Conservation (phyloP, 1,140 invertebrate species). For the Plodia interpunctella region DNA sequence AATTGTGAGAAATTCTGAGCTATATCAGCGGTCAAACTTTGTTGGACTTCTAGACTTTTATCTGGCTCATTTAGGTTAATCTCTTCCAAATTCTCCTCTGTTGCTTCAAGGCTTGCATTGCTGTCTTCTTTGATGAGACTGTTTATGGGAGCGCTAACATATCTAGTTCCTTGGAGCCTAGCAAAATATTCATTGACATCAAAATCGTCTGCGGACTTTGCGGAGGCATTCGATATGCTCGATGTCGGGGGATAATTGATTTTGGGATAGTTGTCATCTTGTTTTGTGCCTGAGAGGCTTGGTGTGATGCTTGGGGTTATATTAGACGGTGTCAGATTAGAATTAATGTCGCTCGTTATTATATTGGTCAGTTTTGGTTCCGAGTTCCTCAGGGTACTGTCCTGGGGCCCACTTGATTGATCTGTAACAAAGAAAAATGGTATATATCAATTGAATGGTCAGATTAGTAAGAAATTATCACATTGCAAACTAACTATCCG, state of each 20-base stretch:
- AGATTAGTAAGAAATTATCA: no score
- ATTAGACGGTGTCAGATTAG: slow-evolving; percentile 22
- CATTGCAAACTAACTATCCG: no score
- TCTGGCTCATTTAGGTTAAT: slow-evolving; percentile 66
- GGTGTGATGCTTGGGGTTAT: slow-evolving; percentile 19
- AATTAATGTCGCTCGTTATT: slow-evolving; percentile 48
- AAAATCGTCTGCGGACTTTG: slow-evolving; percentile 64
- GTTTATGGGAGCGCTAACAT: slow-evolving; percentile 58
- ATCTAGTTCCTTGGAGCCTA: slow-evolving; percentile 62
- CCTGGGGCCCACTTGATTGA: slow-evolving; percentile 37
- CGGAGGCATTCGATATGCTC: slow-evolving; percentile 36
- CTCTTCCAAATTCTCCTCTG: slow-evolving; percentile 63
- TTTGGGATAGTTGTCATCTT: slow-evolving; percentile 18
- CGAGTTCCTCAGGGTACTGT: slow-evolving; percentile 34
- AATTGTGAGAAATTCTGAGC: slow-evolving; percentile 78
- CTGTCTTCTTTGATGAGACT: slow-evolving; percentile 41
- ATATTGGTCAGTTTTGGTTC: slow-evolving; percentile 33
- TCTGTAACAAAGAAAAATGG: slow-evolving; percentile 50
- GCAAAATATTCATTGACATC: slow-evolving; percentile 73
- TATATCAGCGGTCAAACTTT: slow-evolving; percentile 76
- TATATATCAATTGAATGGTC: no score
- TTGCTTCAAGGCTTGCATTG: slow-evolving; percentile 36
- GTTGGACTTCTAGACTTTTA: slow-evolving; percentile 47
- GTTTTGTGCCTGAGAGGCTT: slow-evolving; percentile 19
- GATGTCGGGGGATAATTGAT: slow-evolving; percentile 16